Conservation (phyloP, 2,797 vertebrate species). For the Sarcoramphus papa region DNA sequence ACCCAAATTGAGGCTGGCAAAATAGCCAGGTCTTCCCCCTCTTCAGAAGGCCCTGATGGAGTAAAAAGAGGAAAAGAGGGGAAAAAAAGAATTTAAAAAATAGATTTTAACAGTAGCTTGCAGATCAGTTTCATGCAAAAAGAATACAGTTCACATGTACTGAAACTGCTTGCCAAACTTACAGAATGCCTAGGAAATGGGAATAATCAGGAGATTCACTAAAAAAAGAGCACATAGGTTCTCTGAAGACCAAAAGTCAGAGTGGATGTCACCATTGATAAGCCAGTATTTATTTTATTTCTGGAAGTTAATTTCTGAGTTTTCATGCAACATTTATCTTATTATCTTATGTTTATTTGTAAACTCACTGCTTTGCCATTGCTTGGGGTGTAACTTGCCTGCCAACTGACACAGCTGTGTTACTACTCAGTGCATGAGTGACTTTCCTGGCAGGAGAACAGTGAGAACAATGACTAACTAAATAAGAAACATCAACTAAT, state of each 20-base stretch:
- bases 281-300: background rate
- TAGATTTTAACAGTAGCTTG: background rate
- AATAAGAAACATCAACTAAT: background rate
- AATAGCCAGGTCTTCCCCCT: background rate
- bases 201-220: background rate
- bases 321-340: background rate
- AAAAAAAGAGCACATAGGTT: background rate
- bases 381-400: background rate
- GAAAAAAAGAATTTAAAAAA: background rate
- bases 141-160: background rate
- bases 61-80: rapidly evolving
- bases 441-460: background rate
- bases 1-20: background rate
- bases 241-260: background rate
- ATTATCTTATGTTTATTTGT: background rate
- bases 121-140: background rate
- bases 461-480: background rate
- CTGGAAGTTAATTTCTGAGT: background rate
- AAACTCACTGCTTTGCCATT: background rate
- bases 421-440: background rate
- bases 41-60: background rate
- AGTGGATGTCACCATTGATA: background rate
- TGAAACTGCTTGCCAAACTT: background rate
- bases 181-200: background rate
- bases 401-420: background rate